A percentile compares a stretch with the other conserved stretches of the same genome.
These are phyloP conservation scores for Lepidocyrtinus sp. DNA, from an alignment of 2,888 invertebrate genomes.

Conservation along the genomic window DNA sequence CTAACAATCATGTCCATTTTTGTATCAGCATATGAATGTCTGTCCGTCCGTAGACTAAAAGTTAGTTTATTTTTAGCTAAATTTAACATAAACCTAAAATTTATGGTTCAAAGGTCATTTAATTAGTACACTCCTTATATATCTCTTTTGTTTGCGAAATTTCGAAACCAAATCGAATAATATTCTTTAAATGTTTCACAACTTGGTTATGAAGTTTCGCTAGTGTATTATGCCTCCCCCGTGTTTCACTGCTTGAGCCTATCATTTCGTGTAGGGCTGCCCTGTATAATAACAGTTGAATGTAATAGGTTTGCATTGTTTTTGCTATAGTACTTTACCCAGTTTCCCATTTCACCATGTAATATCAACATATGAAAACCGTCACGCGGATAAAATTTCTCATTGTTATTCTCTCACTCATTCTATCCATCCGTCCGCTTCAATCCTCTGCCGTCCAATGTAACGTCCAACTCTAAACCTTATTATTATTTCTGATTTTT, in stretches of 20 bases:
- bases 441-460: too few species aligned
- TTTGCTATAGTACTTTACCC: constrained; percentile 16
- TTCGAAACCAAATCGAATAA: too few species aligned
- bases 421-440: not conserved
- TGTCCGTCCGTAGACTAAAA: too few species aligned
- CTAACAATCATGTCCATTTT: not conserved
- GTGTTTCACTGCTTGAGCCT: constrained; percentile 12
- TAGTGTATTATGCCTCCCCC: constrained; percentile 2
- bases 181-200: too few species aligned
- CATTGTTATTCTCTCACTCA: constrained; percentile 23
- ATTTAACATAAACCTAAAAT: not conserved
- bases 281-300: not conserved
- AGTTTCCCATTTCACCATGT: constrained; percentile 30
- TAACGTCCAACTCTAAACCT: too few species aligned
- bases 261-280: constrained; percentile 1
- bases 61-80: too few species aligned
- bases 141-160: too few species aligned
- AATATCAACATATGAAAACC: not conserved
- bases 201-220: too few species aligned
- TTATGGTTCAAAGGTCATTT: not conserved
- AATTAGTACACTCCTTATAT: too few species aligned
- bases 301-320: not conserved
- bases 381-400: not conserved
- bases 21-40: not conserved
- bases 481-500: not conserved